A percentile compares a stretch with the other conserved stretches of the same genome.
These are phyloP conservation scores for Embiotoca jacksoni DNA, from an alignment of 2,113 vertebrate genomes.

Conservation along the genomic window DNA sequence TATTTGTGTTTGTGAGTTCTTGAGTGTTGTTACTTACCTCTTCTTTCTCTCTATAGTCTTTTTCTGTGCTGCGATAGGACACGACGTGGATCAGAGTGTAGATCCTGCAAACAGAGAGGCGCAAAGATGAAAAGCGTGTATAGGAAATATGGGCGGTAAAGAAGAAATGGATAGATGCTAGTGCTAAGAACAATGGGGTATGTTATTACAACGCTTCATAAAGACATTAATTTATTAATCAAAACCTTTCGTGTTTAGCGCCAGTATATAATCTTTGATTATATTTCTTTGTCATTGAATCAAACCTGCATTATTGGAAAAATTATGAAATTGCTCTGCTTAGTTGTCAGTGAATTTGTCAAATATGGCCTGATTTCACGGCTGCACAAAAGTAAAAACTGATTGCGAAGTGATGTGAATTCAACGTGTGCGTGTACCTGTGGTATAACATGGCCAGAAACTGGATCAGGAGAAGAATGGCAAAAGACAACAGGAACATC, in stretches of 20 bases:
- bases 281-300: neutral
- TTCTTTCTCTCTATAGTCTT: constrained; percentile 75
- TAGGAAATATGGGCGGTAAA: neutral
- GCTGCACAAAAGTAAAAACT: neutral
- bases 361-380: constrained; percentile 1
- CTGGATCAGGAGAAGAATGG: constrained; percentile 81
- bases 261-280: neutral
- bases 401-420: neutral
- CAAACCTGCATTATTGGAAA: neutral
- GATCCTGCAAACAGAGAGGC: constrained; percentile 71
- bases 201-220: neutral
- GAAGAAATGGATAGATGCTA: neutral
- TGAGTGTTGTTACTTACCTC: constrained; percentile 63
- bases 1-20: neutral
- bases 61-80: constrained; percentile 83
- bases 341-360: neutral
- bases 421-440: constrained; percentile 72
- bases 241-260: neutral
- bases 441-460: constrained; percentile 88
- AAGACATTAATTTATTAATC: neutral
- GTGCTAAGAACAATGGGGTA: neutral
- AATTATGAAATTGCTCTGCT: neutral
- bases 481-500: constrained; percentile 87
- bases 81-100: constrained; percentile 87
- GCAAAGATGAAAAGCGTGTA: constrained; percentile 19